Evolutionary conservation across 2,797 vertebrate species (phyloP), one percentile per base, ranked within the genome.

Genomic region (Acrocephalus scirpaceus): DNA sequence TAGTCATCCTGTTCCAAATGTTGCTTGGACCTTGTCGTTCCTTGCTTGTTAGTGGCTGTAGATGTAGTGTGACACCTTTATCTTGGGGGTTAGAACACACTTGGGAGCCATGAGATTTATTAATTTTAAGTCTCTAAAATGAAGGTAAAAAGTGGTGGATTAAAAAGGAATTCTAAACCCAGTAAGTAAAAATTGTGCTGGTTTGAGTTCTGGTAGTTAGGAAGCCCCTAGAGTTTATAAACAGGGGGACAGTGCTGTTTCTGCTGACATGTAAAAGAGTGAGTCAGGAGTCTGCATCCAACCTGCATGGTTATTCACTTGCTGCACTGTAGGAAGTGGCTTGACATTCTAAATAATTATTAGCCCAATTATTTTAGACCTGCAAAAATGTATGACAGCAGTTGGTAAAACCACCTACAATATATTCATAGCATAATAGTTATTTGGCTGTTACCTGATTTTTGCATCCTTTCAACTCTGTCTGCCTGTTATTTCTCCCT

Each of bases 221-320:
- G 60, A 57, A 34, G 34, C 9, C 13, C 13, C 17, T 13, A 7
- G 44, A 50, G 30, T 57, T 57, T 26, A 17, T 42, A 42, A 42
- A 58, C 16, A 25, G 34, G 25, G 11, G 44, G 9, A 34, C 21
- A 30, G 7, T 65, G 51, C 16, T 50, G 25, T 65, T 84, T 42
- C 60, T 1, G 1, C 42, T 27, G 50, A 30, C 1, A 0, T 23
- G 32, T 42, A 29, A 30, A 40, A 61, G 47, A 53, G 16, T 10
- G 23, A 9, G 18, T 60, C 61, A 89, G 27, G 11, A 73, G 53
- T 70, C 38, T 60, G 36, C 15, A 3, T 34, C 51, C 6, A 3
- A 29, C 11, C 57, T 51, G 38, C 13, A 3, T n/a, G 13, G 17
- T 38, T 88, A 34, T 56, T 76, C 12, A 27, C 42, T 64, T 76